A percentile compares a stretch with the other conserved stretches of the same genome.
Evolutionary conservation across 1,140 invertebrate genomes (phyloP).

Genomic region (Drosophila suzukii): DNA sequence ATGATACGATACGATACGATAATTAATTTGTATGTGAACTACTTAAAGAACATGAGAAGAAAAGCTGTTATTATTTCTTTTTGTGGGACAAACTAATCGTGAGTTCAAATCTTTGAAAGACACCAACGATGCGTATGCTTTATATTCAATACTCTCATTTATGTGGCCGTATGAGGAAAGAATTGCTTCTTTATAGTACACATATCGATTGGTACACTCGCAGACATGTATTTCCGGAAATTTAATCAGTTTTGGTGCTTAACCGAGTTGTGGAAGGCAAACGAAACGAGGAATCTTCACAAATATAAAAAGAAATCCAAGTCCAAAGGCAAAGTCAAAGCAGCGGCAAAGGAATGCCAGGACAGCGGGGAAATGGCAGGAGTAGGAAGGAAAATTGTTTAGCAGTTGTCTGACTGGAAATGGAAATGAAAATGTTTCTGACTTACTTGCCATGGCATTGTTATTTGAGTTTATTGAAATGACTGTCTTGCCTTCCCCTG

Average conservation of each 20-base stretch:
- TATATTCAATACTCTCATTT: slow-evolving; percentile 36
- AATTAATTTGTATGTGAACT: background rate
- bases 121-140: slow-evolving; percentile 33
- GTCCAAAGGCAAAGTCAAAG: slow-evolving; percentile 20
- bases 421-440: slow-evolving; percentile 62
- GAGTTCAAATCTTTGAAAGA: slow-evolving; percentile 6
- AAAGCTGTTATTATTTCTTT: background rate
- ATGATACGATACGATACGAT: too few species aligned
- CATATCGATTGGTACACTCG: slow-evolving; percentile 56
- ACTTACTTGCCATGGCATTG: slow-evolving; percentile 61
- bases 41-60: background rate
- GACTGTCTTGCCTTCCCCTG: slow-evolving; percentile 38
- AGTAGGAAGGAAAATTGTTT: slow-evolving; percentile 32
- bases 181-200: slow-evolving; percentile 57
- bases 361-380: background rate
- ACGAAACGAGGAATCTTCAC: slow-evolving; percentile 34
- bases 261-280: slow-evolving; percentile 34
- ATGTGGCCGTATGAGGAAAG: slow-evolving; percentile 3
- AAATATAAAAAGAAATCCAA: slow-evolving; percentile 46
- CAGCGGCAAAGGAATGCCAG: slow-evolving; percentile 13
- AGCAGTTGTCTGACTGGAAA: slow-evolving; percentile 56
- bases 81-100: slow-evolving; percentile 26
- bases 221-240: slow-evolving; percentile 55
- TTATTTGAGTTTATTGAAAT: slow-evolving; percentile 69
- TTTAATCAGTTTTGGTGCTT: slow-evolving; percentile 72